Base-by-base conservation (phyloP, 2,797 vertebrate genomes). In the Megalops cyprinoides region DNA sequence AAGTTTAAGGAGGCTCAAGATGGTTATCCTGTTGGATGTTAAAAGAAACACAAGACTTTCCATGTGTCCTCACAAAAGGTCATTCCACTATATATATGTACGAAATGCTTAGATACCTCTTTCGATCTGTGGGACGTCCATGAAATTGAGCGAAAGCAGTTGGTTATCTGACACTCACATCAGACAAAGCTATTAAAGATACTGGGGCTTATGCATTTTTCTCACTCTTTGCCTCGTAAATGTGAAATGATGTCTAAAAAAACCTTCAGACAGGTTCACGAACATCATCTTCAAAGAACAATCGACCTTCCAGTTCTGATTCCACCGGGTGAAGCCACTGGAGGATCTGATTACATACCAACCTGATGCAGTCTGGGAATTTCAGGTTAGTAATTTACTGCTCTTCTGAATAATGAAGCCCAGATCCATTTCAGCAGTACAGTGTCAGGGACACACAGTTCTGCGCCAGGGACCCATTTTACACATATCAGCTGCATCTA, bases 31-130 rank as follows among this genome's bases (percentile, higher is more conserved):
- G 18, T 18, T 37, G 31, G 20, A 65, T 37, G 14, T 65, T 65
- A 65, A 65, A 65, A 65, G 62, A 65, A 65, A 65, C 31, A 18
- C 7, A 15, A 65, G 62, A 65, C 25, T 65, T 37, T 65, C 31
- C 67, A 44, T 15, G 67, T 3, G 9, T 44, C 67, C 39, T 44
- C 67, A 71, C 18, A 71, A 44, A n/a, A 39, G 51, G 7, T 71
- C 4, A 71, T 71, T n/a, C 8, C 37, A 8, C 39, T n/a, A n/a
- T n/a, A 44, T 39, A n/a, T n/a, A 44, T 39, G 12, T 44, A 71
- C 10, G 10, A 71, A 71, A 44, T 18, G 31, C 62, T 34, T 37
- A 62, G 10, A 58, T 58, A 3, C 58, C 14, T 20, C 9, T 69
- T 69, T 42, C 65, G 18, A 69, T 69, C 42, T 39, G 18, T 20